Conservation (phyloP, 2,888 invertebrate species). For the Eilema griseolum region DNA sequence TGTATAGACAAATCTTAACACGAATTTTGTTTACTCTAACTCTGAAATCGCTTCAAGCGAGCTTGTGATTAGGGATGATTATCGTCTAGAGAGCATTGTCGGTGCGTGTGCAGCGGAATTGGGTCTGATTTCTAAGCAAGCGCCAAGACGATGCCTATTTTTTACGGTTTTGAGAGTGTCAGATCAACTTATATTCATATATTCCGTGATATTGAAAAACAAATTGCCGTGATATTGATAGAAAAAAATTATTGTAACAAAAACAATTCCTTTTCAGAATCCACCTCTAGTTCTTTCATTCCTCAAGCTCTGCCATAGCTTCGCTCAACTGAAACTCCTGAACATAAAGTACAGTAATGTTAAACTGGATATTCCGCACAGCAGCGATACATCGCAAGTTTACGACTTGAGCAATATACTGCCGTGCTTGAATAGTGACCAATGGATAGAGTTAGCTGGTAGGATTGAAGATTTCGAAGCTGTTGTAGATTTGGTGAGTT, state of each 20-base stretch:
- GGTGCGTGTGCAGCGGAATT: no score
- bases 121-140: no score
- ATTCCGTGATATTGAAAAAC: no score
- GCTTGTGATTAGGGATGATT: no score
- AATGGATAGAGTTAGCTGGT: slow-evolving; percentile 68
- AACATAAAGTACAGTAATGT: slow-evolving; percentile 76
- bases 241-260: not conserved
- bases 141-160: no score
- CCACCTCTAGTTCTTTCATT: slow-evolving; percentile 65
- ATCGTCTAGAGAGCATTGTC: no score
- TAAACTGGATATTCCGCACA: slow-evolving; percentile 57
- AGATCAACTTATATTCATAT: no score
- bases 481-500: slow-evolving; percentile 70
- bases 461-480: slow-evolving; percentile 61
- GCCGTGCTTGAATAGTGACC: slow-evolving; percentile 67
- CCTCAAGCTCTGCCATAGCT: slow-evolving; percentile 69
- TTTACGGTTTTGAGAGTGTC: no score
- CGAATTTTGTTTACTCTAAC: no score
- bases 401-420: slow-evolving; percentile 69
- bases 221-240: not conserved
- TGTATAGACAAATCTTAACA: no score
- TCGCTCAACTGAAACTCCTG: slow-evolving; percentile 73
- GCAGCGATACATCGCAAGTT: slow-evolving; percentile 50
- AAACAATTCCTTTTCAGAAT: slow-evolving; percentile 65
- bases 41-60: no score